Conservation (phyloP, 1,140 invertebrate genomes). For the Anastrepha obliqua region DNA sequence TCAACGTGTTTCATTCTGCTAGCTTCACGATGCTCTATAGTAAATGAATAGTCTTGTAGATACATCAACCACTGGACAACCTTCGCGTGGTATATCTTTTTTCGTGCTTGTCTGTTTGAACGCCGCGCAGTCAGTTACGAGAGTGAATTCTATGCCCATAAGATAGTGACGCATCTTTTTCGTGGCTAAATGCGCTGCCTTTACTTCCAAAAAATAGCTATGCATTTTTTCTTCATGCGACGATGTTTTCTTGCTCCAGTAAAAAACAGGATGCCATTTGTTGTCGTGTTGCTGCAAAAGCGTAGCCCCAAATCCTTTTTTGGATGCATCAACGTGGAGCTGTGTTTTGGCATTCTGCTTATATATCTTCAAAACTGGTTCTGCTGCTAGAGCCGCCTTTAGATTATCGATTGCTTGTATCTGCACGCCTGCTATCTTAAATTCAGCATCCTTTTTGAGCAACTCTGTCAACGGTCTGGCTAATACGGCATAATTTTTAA, state of each 20-base stretch:
- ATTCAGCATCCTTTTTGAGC: slow-evolving; percentile 6
- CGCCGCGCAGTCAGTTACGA: no score
- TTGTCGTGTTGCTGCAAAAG: slow-evolving; percentile 54
- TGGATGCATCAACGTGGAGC: slow-evolving; percentile 47
- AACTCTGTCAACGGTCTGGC: slow-evolving; percentile 56
- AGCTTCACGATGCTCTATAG: neutral
- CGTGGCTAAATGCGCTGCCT: no score
- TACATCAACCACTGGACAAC: slow-evolving; percentile 28
- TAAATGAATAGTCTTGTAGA: slow-evolving; percentile 26
- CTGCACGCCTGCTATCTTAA: neutral
- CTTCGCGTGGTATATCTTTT: neutral
- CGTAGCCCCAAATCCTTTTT: slow-evolving; percentile 61
- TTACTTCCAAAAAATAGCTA: no score
- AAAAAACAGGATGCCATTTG: slow-evolving; percentile 56
- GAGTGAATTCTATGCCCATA: no score
- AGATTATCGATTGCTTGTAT: slow-evolving; percentile 12
- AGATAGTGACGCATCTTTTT: no score
- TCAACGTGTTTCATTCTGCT: slow-evolving; percentile 30
- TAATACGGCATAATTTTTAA: slow-evolving; percentile 59
- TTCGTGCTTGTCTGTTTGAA: no score
- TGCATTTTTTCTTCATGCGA: slow-evolving; percentile 68
- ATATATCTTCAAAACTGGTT: neutral
- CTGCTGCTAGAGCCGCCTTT: neutral
- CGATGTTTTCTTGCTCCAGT: slow-evolving; percentile 68
- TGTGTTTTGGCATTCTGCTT: slow-evolving; percentile 49